Evolutionary conservation across 1,140 invertebrate species (phyloP), one percentile per base, ranked within the genome.

Genomic region (Dysdera silvatica): DNA sequence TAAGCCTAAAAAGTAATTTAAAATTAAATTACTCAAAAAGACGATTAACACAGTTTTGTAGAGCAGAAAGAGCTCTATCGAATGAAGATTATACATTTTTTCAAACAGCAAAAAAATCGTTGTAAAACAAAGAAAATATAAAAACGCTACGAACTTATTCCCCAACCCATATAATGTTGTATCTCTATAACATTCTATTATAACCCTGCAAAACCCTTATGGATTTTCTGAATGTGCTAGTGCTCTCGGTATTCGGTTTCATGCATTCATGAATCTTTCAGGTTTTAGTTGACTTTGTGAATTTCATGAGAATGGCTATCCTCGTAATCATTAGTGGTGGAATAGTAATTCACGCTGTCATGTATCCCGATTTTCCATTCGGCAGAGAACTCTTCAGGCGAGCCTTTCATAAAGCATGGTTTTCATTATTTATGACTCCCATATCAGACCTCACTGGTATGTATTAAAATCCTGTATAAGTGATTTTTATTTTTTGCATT

Each of bases 371-470:
- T 65, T 73, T 70, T 45, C 76, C 77, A 18, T 59, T 79, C 6
- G 67, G 65, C 40, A 49, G 57, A 14, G 72, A 76, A 8, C 55
- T 74, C 1, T 57, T 79, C 4, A 70, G 73, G 54, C 67, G 70
- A 33, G 74, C 74, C 7, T 69, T 79, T 14, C 71, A 75, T 28
- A 68, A 76, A 24, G 74, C 76, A 7, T 70, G 75, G 35, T 74
- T 79, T 67, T 74, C 74, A 33, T 69, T 80, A 56, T 80, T 79
- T 53, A 68, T 78, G 18, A 78, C 77, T n/a, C 73, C 77, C 31
- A 71, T 75, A 37, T 64, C 67, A 40, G 78, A 79, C 61, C 61
- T 79, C 2, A 70, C 33, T 5, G 58, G 62, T 66, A 54, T 56
- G 10, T 10, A 40, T 6, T n/a, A 51, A 12, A 43, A 43, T 43